These are phyloP conservation scores for Andrena trimmerana DNA, from an alignment of 2,888 invertebrate species.

Conservation along the genomic window DNA sequence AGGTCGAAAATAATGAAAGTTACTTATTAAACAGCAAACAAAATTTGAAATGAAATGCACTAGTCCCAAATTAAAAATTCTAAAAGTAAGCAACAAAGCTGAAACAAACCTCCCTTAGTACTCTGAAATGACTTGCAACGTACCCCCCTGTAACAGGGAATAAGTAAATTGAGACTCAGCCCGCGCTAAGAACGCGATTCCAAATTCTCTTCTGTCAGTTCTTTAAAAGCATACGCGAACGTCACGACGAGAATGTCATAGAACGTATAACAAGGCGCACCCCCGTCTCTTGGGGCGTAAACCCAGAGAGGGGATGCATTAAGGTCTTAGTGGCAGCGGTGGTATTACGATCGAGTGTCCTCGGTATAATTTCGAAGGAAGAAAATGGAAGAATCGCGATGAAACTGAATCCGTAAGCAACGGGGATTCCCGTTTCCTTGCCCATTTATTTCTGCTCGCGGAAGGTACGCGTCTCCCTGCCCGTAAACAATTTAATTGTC, in stretches of 20 bases:
- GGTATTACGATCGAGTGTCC: slow-evolving; percentile 51
- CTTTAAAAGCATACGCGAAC: neutral
- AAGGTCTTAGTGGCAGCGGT: slow-evolving; percentile 21
- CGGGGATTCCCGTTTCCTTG: slow-evolving; percentile 21
- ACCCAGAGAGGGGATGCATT: slow-evolving; percentile 35
- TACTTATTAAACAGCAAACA: no score
- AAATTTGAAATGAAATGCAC: no score
- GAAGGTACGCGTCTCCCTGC: slow-evolving; percentile 50
- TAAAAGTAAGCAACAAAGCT: no score
- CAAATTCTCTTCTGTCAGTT: no score
- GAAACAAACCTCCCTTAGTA: no score
- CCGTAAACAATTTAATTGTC: slow-evolving; percentile 76
- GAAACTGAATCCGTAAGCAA: slow-evolving; percentile 52
- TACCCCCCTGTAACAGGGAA: no score
- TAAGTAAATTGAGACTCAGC: no score
- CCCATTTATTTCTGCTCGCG: slow-evolving; percentile 67
- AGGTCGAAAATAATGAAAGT: no score
- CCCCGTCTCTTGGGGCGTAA: neutral
- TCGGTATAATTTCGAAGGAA: slow-evolving; percentile 54
- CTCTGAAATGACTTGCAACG: no score
- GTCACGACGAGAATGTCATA: neutral
- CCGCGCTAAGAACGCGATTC: no score
- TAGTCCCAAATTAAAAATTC: no score
- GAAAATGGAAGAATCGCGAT: slow-evolving; percentile 29
- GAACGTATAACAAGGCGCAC: neutral